phyloP scores from a whole-genome alignment of 2,888 invertebrate species.

The Artemia sinica region DNA sequence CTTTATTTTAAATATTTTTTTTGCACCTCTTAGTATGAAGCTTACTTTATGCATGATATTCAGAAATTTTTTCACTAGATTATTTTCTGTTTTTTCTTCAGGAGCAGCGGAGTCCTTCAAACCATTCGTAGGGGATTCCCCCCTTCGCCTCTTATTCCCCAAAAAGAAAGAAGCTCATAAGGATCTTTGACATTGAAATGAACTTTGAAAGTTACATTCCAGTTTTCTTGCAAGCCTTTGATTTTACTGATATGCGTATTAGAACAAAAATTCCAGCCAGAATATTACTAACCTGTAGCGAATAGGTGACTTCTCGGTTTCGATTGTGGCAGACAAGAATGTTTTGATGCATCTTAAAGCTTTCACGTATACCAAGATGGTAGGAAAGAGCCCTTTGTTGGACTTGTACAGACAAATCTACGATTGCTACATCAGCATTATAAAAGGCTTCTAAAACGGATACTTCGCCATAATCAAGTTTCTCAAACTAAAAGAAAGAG shows the following conservation, averaged over 20 bases:
- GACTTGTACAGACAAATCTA: conserved; percentile 73
- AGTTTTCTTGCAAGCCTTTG: no score
- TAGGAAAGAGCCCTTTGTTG: conserved; percentile 90
- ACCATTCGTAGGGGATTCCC: no score
- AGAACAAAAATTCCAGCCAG: background rate
- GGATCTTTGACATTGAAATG: no score
- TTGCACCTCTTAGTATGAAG: no score
- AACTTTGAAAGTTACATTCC: no score
- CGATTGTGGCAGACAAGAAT: conserved; percentile 73
- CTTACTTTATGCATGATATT: no score
- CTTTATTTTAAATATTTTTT: no score
- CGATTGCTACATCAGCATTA: conserved; percentile 91
- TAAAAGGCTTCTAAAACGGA: conserved; percentile 87
- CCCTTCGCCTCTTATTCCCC: no score
- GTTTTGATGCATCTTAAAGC: conserved; percentile 91
- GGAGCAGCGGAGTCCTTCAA: no score
- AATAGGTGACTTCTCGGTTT: conserved; percentile 66
- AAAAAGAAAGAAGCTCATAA: no score
- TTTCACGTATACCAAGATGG: conserved; percentile 90
- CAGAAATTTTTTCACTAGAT: no score
- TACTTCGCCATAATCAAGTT: conserved; percentile 90
- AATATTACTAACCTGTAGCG: conserved; percentile 51
- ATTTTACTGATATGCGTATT: background rate
- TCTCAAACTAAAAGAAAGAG: conserved; percentile 59
- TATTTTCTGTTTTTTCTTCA: no score